These are phyloP conservation scores for Physeter macrocephalus DNA, from an alignment of 2,113 vertebrate species.

Conservation along the genomic window DNA sequence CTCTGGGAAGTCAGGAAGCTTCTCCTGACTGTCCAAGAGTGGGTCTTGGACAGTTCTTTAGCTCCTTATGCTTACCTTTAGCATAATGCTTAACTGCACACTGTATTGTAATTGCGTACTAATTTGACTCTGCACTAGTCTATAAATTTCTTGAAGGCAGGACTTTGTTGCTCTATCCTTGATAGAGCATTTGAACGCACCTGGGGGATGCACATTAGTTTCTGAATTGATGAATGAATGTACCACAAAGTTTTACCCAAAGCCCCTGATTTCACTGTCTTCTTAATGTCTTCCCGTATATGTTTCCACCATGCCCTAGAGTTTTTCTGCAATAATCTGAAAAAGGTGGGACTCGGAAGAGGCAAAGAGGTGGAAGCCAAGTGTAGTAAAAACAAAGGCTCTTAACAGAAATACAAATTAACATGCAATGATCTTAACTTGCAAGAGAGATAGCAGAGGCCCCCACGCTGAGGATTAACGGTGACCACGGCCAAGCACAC, in stretches of 20 bases:
- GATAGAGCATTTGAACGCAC: neutral
- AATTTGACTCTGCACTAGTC: neutral
- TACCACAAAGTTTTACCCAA: slow-evolving; percentile 1
- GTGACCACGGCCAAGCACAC: neutral
- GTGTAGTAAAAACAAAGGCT: neutral
- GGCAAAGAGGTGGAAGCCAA: neutral
- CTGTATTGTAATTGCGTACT: neutral
- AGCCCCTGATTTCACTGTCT: neutral
- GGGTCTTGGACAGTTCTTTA: neutral
- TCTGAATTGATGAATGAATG: neutral
- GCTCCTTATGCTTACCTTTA: neutral
- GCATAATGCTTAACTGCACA: neutral
- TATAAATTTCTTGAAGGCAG: neutral
- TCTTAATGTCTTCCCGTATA: neutral
- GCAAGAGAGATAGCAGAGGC: neutral
- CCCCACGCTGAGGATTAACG: neutral
- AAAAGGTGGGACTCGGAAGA: neutral
- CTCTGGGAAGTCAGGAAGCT: neutral
- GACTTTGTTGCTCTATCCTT: neutral
- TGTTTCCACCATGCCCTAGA: neutral
- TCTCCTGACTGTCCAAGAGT: neutral
- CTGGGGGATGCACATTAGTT: neutral
- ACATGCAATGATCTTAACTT: neutral
- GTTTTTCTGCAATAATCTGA: neutral
- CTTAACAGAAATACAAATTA: neutral